Conservation (phyloP, 2,888 invertebrate genomes). For the Thymelicus acteon region DNA sequence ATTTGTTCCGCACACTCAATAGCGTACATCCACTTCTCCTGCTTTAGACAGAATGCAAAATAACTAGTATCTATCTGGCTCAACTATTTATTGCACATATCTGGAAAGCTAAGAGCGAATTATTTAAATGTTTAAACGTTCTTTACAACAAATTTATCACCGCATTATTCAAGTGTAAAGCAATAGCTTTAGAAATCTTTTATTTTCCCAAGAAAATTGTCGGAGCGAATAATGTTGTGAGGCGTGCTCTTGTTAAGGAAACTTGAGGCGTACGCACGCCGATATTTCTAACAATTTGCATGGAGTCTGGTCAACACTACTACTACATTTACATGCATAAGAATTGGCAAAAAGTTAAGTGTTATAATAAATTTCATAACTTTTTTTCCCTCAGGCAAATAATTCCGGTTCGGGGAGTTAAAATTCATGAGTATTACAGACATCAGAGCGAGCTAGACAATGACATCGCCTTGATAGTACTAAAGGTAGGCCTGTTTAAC, state of each 20-base stretch:
- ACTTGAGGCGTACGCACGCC: no score
- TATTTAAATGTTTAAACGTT: not conserved
- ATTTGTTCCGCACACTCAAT: conserved; percentile 21
- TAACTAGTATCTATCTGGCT: conserved; percentile 21
- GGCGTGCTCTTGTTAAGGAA: no score
- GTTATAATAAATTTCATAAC: not conserved
- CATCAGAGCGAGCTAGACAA: conserved; percentile 59
- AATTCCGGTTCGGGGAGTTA: conserved; percentile 58
- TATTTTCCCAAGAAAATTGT: no score
- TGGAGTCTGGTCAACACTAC: no score
- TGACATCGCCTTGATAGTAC: conserved; percentile 66
- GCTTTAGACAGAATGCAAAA: conserved; percentile 24
- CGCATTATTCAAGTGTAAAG: not conserved
- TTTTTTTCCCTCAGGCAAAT: conserved; percentile 56
- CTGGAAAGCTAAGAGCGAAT: not conserved
- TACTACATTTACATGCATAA: no score
- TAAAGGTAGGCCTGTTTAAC: conserved; percentile 53
- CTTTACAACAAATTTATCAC: conserved; percentile 3
- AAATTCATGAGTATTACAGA: conserved; percentile 68
- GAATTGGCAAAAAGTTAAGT: no score
- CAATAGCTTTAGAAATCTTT: not conserved
- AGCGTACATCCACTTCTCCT: conserved; percentile 1
- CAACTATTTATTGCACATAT: conserved; percentile 20
- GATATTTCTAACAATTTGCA: no score
- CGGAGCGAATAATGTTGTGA: no score